These are phyloP conservation scores for Caradrina kadenii DNA, from an alignment of 2,888 invertebrate species.

Conservation along the genomic window DNA sequence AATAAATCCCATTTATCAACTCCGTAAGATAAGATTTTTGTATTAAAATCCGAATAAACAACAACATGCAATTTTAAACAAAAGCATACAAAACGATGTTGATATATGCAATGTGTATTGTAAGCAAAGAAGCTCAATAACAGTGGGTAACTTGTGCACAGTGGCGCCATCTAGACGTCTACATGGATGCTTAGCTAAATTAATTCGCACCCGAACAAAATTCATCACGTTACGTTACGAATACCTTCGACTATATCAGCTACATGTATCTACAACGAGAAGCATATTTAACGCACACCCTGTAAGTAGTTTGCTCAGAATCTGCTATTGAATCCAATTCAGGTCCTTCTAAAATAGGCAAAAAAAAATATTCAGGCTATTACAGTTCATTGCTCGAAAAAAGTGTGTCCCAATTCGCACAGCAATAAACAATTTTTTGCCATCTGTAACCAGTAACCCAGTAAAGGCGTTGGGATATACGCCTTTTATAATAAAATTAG, in stretches of 20 bases:
- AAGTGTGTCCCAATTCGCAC: too few species aligned
- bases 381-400: too few species aligned
- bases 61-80: neutral
- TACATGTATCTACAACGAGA: too few species aligned
- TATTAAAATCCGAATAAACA: neutral
- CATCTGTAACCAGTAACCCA: too few species aligned
- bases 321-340: too few species aligned
- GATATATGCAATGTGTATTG: constrained; percentile 41
- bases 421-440: too few species aligned
- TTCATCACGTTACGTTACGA: constrained; percentile 59
- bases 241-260: constrained; percentile 30
- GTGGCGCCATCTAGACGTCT: constrained; percentile 81
- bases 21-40: neutral
- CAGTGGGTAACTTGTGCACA: constrained; percentile 55
- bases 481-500: too few species aligned
- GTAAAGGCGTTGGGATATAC: too few species aligned
- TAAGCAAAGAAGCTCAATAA: constrained; percentile 40
- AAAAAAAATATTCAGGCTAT: too few species aligned
- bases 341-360: too few species aligned
- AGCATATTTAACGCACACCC: too few species aligned
- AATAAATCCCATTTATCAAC: neutral
- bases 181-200: constrained; percentile 76
- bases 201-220: constrained; percentile 72
- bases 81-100: constrained; percentile 21
- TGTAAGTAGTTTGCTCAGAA: too few species aligned